These are phyloP conservation scores for Sciurus carolinensis DNA, from an alignment of 2,797 vertebrate species.

Conservation along the genomic window DNA sequence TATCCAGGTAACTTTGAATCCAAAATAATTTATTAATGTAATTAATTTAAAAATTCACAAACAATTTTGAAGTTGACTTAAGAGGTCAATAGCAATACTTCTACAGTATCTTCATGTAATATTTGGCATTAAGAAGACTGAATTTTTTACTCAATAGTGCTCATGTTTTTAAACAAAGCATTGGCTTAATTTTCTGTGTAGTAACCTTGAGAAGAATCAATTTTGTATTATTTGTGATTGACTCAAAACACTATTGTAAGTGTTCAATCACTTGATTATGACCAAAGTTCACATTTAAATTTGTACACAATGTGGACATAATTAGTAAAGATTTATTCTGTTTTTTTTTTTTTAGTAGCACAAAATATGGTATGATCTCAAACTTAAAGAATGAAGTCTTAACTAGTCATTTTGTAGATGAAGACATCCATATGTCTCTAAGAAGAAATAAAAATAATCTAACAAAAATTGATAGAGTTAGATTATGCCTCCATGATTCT, in stretches of 20 bases:
- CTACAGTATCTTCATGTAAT: background rate
- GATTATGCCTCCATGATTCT: background rate
- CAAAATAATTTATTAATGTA: slow-evolving; percentile 37
- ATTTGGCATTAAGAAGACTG: background rate
- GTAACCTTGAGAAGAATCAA: background rate
- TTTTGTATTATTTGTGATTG: background rate
- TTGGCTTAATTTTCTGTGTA: background rate
- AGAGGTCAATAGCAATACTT: background rate
- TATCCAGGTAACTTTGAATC: background rate
- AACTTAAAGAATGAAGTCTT: background rate
- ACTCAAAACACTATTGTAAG: background rate
- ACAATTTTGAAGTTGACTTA: background rate
- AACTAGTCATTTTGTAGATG: background rate
- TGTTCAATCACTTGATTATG: background rate
- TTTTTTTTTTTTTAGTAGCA: background rate
- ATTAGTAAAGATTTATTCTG: background rate
- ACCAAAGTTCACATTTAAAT: background rate
- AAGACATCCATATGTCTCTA: background rate
- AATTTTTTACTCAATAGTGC: background rate
- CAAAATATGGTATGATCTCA: background rate
- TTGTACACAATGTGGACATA: background rate
- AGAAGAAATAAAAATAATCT: background rate
- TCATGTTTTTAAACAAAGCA: background rate
- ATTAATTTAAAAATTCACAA: background rate
- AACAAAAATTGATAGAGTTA: background rate